Percentiles rank a stretch among this genome's conserved stretches.
These are phyloP conservation scores for Arrhopalites spinosus DNA, from an alignment of 2,888 invertebrate species.

Conservation along the genomic window DNA sequence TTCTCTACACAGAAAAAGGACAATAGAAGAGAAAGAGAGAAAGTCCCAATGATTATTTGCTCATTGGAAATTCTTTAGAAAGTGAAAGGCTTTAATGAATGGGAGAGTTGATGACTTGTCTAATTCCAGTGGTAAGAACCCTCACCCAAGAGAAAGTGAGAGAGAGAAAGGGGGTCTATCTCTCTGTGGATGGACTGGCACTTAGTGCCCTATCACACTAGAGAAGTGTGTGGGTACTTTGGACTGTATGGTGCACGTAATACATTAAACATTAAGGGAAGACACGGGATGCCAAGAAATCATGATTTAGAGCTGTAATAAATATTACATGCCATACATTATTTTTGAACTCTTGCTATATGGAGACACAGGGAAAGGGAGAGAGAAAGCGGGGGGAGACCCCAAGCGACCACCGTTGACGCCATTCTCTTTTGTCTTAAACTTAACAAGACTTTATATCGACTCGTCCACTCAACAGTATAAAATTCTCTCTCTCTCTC, in stretches of 20 bases:
- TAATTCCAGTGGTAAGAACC: slow-evolving; percentile 7
- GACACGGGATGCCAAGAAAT: slow-evolving; percentile 41
- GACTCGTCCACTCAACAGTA: background rate
- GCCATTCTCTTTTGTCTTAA: background rate
- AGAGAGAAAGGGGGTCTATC: background rate
- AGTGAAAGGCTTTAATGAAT: background rate
- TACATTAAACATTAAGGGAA: slow-evolving; percentile 39
- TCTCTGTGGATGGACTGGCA: background rate
- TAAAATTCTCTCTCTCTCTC: background rate
- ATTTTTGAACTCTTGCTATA: background rate
- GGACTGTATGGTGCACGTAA: slow-evolving; percentile 22
- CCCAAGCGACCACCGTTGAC: background rate
- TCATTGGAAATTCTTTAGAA: too few species aligned
- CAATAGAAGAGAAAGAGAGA: background rate
- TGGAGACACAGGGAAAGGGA: background rate
- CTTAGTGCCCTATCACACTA: background rate
- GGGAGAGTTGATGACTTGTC: slow-evolving; percentile 19
- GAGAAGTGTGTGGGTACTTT: slow-evolving; percentile 23
- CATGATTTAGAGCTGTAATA: slow-evolving; percentile 34
- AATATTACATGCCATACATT: slow-evolving; percentile 36
- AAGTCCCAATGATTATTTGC: too few species aligned
- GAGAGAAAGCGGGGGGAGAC: background rate
- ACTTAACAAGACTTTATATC: background rate
- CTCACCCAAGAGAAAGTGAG: background rate
- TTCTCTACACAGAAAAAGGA: background rate